Evolutionary conservation across 2,113 vertebrate genomes (phyloP).

Genomic region (Calidris pygmaea): DNA sequence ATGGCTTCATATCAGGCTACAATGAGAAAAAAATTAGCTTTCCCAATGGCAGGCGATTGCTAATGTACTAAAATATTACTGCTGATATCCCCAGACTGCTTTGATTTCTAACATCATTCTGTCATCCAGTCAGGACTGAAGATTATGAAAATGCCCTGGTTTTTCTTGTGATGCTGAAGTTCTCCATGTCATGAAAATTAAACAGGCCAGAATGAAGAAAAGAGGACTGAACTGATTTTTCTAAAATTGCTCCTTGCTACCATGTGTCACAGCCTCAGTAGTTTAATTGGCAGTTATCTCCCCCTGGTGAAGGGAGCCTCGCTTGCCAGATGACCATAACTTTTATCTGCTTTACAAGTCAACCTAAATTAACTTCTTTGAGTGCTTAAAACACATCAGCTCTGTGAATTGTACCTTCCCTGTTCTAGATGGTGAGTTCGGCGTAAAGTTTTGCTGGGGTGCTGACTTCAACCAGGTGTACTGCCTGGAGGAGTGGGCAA

Average conservation of each 20-base stretch:
- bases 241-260: not conserved
- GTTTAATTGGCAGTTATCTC: not conserved
- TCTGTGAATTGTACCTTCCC: not conserved
- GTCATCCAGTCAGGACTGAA: not conserved
- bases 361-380: not conserved
- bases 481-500: not conserved
- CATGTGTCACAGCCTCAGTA: not conserved
- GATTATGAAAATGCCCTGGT: not conserved
- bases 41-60: not conserved
- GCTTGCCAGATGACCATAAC: not conserved
- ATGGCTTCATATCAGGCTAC: not conserved
- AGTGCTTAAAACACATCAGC: not conserved
- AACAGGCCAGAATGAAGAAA: not conserved
- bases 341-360: not conserved
- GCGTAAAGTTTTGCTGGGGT: not conserved
- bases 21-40: slow-evolving; percentile 39
- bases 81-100: not conserved
- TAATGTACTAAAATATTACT: slow-evolving; percentile 5
- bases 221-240: not conserved
- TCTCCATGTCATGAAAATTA: not conserved
- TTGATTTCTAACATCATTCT: not conserved
- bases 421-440: not conserved
- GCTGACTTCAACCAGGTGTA: not conserved
- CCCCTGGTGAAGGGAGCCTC: not conserved
- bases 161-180: not conserved